A percentile compares a stretch with the other conserved stretches of the same genome.
These are phyloP conservation scores for Muscicapa adusta DNA, from an alignment of 2,113 vertebrate genomes.

Conservation along the genomic window DNA sequence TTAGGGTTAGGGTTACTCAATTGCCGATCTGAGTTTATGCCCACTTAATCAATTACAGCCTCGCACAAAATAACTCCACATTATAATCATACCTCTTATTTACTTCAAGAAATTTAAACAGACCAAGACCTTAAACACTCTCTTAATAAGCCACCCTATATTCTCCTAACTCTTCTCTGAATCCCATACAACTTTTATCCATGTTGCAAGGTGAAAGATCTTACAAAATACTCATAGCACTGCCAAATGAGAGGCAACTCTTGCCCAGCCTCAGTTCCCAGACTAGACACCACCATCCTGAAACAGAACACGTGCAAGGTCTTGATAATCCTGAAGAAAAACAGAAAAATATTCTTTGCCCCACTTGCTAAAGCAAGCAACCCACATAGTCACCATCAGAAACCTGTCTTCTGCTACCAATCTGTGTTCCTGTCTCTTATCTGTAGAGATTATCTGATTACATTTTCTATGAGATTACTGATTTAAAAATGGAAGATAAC, in stretches of 20 bases:
- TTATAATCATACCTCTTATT: not conserved
- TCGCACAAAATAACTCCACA: not conserved
- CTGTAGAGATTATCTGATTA: not conserved
- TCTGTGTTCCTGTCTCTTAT: not conserved
- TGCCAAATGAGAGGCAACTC: not conserved
- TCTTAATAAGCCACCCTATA: not conserved
- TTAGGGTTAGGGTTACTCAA: not conserved
- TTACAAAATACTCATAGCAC: not conserved
- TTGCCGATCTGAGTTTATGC: not conserved
- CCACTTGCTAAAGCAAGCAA: not conserved
- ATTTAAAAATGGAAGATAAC: not conserved
- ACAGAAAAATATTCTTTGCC: not conserved
- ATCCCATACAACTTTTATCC: not conserved
- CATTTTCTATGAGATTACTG: not conserved
- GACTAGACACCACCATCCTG: not conserved
- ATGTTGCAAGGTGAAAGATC: not conserved
- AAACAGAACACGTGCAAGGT: not conserved
- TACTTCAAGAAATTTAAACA: not conserved
- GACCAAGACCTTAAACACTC: not conserved
- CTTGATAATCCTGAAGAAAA: not conserved
- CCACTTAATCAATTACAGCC: not conserved
- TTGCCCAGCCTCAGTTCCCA: not conserved
- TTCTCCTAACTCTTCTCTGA: not conserved
- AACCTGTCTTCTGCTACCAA: not conserved
- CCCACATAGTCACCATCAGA: not conserved